Conservation (phyloP, 2,113 vertebrate genomes). For the Peromyscus maniculatus region DNA sequence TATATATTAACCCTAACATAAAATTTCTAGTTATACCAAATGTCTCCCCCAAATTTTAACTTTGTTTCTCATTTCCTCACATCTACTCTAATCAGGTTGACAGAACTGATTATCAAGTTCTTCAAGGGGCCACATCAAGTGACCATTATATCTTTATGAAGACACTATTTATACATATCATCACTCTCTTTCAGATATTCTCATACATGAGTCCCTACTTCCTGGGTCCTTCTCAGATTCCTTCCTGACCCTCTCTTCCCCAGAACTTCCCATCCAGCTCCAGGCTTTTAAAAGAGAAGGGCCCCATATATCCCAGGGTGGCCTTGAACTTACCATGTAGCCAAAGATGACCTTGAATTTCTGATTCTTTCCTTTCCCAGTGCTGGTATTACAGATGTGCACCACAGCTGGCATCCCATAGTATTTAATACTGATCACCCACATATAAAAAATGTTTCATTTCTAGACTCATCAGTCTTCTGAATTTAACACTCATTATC, state of each 20-base stretch:
- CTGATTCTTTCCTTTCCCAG: not conserved
- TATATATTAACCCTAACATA: not conserved
- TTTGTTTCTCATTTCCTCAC: not conserved
- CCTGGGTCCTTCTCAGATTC: not conserved
- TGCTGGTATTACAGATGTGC: not conserved
- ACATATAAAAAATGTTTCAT: not conserved
- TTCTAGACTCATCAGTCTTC: not conserved
- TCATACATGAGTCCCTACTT: not conserved
- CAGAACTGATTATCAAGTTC: not conserved
- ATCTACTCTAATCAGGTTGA: not conserved
- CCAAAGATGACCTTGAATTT: not conserved
- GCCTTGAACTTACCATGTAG: not conserved
- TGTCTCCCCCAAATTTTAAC: not conserved
- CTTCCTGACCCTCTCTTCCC: not conserved
- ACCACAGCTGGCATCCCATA: not conserved
- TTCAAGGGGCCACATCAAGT: not conserved
- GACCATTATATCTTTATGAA: not conserved
- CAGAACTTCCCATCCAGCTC: not conserved
- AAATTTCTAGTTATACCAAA: not conserved
- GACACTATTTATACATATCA: not conserved
- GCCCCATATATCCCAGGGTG: not conserved
- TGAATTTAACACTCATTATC: conserved; percentile 10
- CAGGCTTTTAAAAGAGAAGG: not conserved
- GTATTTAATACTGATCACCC: conserved; percentile 1
- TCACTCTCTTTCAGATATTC: not conserved